Percentiles rank a stretch among this genome's conserved stretches.
Evolutionary conservation across 2,113 vertebrate genomes (phyloP).

Genomic region (Picathartes gymnocephalus): DNA sequence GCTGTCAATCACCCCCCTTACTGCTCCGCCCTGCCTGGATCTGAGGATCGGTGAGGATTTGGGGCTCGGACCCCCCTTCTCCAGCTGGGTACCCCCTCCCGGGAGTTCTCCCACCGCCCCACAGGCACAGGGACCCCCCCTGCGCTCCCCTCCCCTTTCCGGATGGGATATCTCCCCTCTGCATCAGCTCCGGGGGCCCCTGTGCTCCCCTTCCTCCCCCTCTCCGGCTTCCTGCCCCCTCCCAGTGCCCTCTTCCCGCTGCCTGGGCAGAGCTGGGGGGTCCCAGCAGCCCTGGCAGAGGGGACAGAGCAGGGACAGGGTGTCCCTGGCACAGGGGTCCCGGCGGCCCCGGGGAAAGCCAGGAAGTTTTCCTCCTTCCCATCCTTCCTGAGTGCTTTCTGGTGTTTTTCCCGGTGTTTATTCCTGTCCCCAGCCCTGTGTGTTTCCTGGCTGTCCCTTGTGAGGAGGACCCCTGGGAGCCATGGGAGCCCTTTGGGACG

Average conservation of each 20-base stretch:
- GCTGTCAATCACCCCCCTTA: background rate
- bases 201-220: background rate
- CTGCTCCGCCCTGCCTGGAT: background rate
- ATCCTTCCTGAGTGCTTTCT: background rate
- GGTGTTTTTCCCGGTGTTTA: background rate
- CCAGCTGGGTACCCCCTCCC: background rate
- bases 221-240: background rate
- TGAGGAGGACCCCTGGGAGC: background rate
- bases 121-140: background rate
- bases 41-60: rapidly evolving
- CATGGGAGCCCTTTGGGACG: background rate
- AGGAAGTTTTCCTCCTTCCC: background rate
- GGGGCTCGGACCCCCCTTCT: background rate
- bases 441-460: background rate
- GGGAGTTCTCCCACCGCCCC: background rate
- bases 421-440: background rate
- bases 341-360: rapidly evolving
- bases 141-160: background rate
- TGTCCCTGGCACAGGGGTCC: background rate
- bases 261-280: background rate
- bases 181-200: background rate
- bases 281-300: background rate
- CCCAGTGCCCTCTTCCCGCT: background rate
- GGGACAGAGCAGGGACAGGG: background rate
- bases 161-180: background rate